phyloP scores from a whole-genome alignment of 2,797 vertebrate species.

The Paedocypris micromegethes region DNA sequence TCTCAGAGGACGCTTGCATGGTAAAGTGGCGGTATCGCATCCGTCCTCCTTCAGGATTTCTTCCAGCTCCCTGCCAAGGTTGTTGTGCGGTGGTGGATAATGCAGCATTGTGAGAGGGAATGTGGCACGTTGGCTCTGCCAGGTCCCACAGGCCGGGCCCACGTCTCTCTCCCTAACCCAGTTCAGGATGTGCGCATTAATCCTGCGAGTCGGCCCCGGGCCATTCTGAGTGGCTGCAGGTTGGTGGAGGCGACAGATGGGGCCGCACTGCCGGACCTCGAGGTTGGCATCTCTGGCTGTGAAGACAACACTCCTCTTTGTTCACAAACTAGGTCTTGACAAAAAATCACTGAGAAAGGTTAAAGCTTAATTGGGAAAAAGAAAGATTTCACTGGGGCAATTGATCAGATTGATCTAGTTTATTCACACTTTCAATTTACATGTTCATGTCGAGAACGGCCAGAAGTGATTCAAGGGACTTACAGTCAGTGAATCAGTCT shows the following conservation, averaged over 20 bases:
- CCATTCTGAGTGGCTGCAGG: constrained; percentile 52
- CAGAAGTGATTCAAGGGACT: no score
- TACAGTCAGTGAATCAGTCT: no score
- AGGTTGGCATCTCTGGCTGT: constrained; percentile 68
- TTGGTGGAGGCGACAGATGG: constrained; percentile 56
- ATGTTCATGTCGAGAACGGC: no score
- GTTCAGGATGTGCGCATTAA: constrained; percentile 54
- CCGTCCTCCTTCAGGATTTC: constrained; percentile 42
- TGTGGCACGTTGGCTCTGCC: constrained; percentile 55
- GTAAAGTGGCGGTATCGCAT: constrained; percentile 38
- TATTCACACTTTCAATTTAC: no score
- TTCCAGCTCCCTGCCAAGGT: constrained; percentile 41
- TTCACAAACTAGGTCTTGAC: constrained; percentile 21
- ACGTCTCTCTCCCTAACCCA: constrained; percentile 60
- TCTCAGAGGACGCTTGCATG: constrained; percentile 39
- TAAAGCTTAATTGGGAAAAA: no score
- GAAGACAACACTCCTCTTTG: constrained; percentile 53
- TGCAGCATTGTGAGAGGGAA: constrained; percentile 47
- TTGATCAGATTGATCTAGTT: no score
- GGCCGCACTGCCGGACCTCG: constrained; percentile 65
- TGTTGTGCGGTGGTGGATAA: constrained; percentile 46
- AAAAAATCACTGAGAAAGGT: background rate
- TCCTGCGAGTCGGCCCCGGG: constrained; percentile 51
- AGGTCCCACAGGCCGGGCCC: constrained; percentile 67
- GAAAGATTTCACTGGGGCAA: no score